Conservation (phyloP, 2,797 vertebrate species). For the Benthosema pterotum region DNA sequence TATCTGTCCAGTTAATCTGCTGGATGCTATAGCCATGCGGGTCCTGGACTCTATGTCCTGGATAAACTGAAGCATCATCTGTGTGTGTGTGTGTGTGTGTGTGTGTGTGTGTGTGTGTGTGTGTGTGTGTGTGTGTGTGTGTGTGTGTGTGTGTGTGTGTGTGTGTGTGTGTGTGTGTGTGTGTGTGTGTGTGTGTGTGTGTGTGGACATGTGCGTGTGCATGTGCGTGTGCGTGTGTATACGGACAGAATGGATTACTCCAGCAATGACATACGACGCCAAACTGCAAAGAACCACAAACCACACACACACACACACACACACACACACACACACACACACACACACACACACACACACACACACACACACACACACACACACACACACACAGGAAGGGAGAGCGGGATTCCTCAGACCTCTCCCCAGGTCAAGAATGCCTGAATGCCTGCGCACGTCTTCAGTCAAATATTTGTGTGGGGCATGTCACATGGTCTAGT, state of each 20-base stretch:
- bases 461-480: no score
- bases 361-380: no score
- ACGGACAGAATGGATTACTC: slow-evolving; percentile 17
- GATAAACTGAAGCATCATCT: background rate
- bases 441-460: background rate
- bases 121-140: slow-evolving; percentile 3
- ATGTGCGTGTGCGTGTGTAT: background rate
- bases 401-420: background rate
- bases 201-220: background rate
- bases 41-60: slow-evolving; percentile 13
- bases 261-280: slow-evolving; percentile 11
- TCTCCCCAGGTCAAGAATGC: background rate
- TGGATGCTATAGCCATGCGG: slow-evolving; percentile 22
- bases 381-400: no score
- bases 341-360: background rate
- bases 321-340: slow-evolving; percentile 3
- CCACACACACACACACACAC: background rate
- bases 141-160: background rate
- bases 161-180: background rate
- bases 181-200: background rate
- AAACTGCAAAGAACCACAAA: slow-evolving; percentile 9
- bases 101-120: slow-evolving; percentile 8
- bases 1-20: slow-evolving; percentile 46
- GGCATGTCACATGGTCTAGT: no score
- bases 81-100: background rate